Conservation (phyloP, 2,888 invertebrate genomes). For the Sphaeridia pumilis region DNA sequence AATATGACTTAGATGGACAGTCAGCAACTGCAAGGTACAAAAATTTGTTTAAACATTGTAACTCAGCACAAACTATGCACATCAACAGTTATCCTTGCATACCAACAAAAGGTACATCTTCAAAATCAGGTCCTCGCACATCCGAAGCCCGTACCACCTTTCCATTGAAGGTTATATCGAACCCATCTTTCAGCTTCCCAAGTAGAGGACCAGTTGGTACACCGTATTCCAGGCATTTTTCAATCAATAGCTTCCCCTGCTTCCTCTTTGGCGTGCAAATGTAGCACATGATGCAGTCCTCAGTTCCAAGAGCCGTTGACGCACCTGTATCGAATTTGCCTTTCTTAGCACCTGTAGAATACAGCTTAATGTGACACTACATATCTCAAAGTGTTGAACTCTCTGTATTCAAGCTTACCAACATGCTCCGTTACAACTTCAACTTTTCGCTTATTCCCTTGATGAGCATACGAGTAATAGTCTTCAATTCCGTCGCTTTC, state of each 20-base stretch:
- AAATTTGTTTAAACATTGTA: background rate
- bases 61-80: too few relatives aligned
- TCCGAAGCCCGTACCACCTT: constrained; percentile 56
- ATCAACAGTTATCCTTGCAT: too few relatives aligned
- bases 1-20: constrained; percentile 59
- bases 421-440: too few relatives aligned
- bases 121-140: constrained; percentile 59
- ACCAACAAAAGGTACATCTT: constrained; percentile 46
- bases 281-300: constrained; percentile 45
- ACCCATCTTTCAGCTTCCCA: constrained; percentile 70
- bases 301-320: constrained; percentile 26
- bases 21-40: constrained; percentile 57
- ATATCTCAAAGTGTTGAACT: too few relatives aligned
- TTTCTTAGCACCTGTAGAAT: constrained; percentile 20
- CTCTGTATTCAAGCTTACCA: too few relatives aligned
- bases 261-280: constrained; percentile 55
- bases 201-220: constrained; percentile 75
- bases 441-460: constrained; percentile 38
- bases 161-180: constrained; percentile 68
- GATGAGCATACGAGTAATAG: constrained; percentile 51
- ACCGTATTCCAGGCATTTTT: constrained; percentile 66
- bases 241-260: constrained; percentile 59
- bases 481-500: constrained; percentile 51
- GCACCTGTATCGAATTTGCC: constrained; percentile 33
- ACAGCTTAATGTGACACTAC: background rate